These are phyloP conservation scores for Globodera ellingtonae DNA, from an alignment of 1,140 invertebrate genomes.

Conservation along the genomic window DNA sequence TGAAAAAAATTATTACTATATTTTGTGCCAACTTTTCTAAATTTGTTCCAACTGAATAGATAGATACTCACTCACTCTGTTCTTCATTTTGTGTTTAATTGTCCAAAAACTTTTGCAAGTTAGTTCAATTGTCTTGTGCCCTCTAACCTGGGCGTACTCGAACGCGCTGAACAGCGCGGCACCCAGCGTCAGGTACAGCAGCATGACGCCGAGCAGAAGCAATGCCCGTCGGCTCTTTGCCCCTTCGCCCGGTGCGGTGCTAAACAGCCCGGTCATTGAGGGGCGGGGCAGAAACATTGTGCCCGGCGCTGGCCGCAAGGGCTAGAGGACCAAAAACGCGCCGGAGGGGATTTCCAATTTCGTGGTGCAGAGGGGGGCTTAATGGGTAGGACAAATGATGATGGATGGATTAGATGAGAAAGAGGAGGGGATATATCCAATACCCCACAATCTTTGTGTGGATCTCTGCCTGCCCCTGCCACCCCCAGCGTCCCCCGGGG, in stretches of 20 bases:
- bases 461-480: background rate
- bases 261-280: conserved; percentile 12
- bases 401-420: background rate
- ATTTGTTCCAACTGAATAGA: background rate
- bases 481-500: no score
- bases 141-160: conserved; percentile 78
- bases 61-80: conserved; percentile 54
- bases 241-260: background rate
- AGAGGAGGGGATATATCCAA: no score
- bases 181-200: conserved; percentile 95
- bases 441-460: background rate
- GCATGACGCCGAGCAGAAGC: conserved; percentile 71
- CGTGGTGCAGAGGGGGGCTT: background rate
- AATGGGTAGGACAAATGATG: background rate
- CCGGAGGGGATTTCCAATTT: background rate
- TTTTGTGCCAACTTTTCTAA: no score
- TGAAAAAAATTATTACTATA: no score
- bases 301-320: no score
- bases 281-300: conserved; percentile 8
- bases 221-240: conserved; percentile 20
- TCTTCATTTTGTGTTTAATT: conserved; percentile 69
- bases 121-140: background rate
- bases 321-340: background rate
- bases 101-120: no score
- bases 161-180: conserved; percentile 96